Evolutionary conservation across 2,797 vertebrate species (phyloP).

Genomic region (Thamnophis elegans): DNA sequence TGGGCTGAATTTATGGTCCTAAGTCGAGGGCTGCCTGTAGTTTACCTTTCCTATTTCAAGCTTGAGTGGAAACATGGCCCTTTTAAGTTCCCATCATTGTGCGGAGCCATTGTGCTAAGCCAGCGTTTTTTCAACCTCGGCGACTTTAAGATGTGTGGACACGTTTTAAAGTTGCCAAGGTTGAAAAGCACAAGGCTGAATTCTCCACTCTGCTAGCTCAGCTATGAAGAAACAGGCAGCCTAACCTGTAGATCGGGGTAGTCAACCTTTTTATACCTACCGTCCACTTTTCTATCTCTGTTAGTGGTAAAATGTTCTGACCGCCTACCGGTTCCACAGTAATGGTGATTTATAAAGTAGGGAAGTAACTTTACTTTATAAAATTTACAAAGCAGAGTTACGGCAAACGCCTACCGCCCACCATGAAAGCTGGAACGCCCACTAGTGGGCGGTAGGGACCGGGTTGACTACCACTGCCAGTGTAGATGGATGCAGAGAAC

Average conservation of each 20-base stretch:
- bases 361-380: no score
- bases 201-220: neutral
- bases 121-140: neutral
- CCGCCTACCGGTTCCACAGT: no score
- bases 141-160: neutral
- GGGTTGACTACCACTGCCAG: no score
- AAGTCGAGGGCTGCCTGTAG: neutral
- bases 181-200: neutral
- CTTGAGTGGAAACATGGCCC: neutral
- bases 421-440: no score
- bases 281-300: no score
- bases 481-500: rapidly evolving
- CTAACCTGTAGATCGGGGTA: no score
- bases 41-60: neutral
- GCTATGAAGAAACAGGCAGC: neutral
- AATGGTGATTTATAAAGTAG: no score
- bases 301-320: no score
- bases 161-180: neutral
- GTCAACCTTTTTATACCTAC: no score
- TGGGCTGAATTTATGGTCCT: neutral
- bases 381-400: no score
- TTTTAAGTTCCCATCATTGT: neutral
- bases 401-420: no score
- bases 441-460: no score
- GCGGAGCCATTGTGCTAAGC: neutral